Base-by-base conservation (phyloP, 2,797 vertebrate genomes). In the Aldrovandia affinis region DNA sequence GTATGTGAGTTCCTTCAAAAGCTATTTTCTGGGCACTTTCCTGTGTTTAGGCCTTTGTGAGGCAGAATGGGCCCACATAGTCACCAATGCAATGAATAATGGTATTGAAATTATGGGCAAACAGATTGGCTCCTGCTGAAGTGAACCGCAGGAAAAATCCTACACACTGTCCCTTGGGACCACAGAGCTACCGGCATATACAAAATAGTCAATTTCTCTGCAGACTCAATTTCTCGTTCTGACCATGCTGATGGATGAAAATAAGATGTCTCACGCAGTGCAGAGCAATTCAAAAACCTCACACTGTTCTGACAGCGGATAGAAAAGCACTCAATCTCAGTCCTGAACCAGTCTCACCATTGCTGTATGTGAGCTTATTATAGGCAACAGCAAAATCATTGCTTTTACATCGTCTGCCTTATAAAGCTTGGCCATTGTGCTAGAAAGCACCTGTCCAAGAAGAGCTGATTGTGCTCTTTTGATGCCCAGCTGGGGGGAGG, bases 1-100 rank as follows among this genome's bases (percentile, higher is more conserved):
- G 47, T 83, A 57, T 77, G 14, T 82, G 47, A 15, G 30, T 73
- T 61, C 30, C 61, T 73, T n/a, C n/a, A n/a, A n/a, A n/a, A n/a
- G n/a, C n/a, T n/a, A n/a, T n/a, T n/a, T n/a, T n/a, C n/a, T n/a
- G n/a, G n/a, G n/a, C n/a, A n/a, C n/a, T n/a, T n/a, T n/a, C n/a
- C 25, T 7, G 36, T 68, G 57, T 39, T 0, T 68, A 28, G 39
- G 78, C 55, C n/a, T 82, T 39, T 81, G 80, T 44, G 65, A 70
- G 65, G 15, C 61, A 65, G 61, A 65, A 65, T n/a, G 28, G 28
- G 22, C 39, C 39, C 18, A 1, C 39, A 25, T 20, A 18, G 36
- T 44, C 0, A 18, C 36, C 7, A n/a, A 22, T 20, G 9, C 39
- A 42, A 20, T 44, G 39, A 22, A 1, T 39, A 52, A 15, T 57